Evolutionary conservation across 2,113 vertebrate genomes (phyloP).

Genomic region (Tetrax tetrax): DNA sequence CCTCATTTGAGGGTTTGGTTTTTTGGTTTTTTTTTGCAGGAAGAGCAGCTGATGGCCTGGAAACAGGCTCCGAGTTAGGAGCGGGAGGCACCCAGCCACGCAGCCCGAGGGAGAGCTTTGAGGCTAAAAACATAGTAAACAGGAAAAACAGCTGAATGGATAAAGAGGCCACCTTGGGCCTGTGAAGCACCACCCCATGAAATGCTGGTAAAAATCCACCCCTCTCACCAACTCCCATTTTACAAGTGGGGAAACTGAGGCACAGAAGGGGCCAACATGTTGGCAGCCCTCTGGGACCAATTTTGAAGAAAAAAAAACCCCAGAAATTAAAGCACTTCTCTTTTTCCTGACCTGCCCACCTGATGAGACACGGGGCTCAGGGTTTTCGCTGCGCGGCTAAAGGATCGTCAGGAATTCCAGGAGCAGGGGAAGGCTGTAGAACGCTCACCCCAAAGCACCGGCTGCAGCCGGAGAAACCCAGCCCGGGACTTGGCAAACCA

Average conservation of each 20-base stretch:
- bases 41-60: conserved; percentile 25
- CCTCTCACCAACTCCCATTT: background rate
- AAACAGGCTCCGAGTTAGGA: background rate
- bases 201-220: background rate
- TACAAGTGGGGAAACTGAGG: background rate
- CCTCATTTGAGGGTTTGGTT: background rate
- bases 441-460: fast-evolving
- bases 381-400: fast-evolving
- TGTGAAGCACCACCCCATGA: background rate
- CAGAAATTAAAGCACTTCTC: background rate
- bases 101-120: background rate
- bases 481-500: background rate
- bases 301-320: background rate
- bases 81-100: background rate
- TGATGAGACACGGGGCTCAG: background rate
- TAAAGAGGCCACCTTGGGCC: background rate
- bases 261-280: background rate
- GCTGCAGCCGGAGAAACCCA: background rate
- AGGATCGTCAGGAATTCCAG: background rate
- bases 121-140: background rate
- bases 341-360: background rate
- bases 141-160: background rate
- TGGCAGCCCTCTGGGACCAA: background rate
- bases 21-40: background rate
- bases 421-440: background rate